These are phyloP conservation scores for Aleiodes testaceus DNA, from an alignment of 2,888 invertebrate species.

Conservation along the genomic window DNA sequence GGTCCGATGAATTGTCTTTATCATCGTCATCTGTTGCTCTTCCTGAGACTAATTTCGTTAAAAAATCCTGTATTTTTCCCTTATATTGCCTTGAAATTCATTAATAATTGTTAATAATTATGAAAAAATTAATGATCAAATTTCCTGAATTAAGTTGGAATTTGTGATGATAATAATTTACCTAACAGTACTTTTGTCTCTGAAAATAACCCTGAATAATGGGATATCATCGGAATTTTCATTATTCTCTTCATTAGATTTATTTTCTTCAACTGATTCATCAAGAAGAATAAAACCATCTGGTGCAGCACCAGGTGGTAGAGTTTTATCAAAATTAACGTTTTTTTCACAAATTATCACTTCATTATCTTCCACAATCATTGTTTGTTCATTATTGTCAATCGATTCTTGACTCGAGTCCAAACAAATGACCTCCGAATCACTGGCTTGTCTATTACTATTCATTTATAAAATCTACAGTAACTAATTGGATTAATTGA, in stretches of 20 bases:
- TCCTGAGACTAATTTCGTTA: slow-evolving; percentile 52
- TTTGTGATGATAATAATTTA: slow-evolving; percentile 43
- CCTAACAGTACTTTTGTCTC: slow-evolving; percentile 61
- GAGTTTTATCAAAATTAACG: slow-evolving; percentile 47
- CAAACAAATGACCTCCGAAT: slow-evolving; percentile 53
- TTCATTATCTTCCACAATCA: slow-evolving; percentile 52
- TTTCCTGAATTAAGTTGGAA: neutral
- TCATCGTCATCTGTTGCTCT: slow-evolving; percentile 49
- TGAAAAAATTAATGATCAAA: no score
- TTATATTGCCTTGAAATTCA: slow-evolving; percentile 57
- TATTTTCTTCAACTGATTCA: slow-evolving; percentile 45
- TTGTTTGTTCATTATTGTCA: slow-evolving; percentile 38
- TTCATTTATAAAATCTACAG: neutral
- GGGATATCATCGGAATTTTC: slow-evolving; percentile 49
- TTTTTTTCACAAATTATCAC: slow-evolving; percentile 43
- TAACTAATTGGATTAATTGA: no score
- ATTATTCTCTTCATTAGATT: slow-evolving; percentile 16
- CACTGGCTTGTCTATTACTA: neutral
- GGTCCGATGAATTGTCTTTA: slow-evolving; percentile 49
- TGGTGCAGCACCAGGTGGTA: slow-evolving; percentile 58
- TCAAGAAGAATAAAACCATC: slow-evolving; percentile 56
- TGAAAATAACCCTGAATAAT: slow-evolving; percentile 66
- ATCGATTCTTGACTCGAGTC: slow-evolving; percentile 53
- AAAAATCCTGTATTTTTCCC: slow-evolving; percentile 57
- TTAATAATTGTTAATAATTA: slow-evolving; percentile 27